Conservation (phyloP, 2,888 invertebrate genomes). For the Lasioglossum leucozonium region DNA sequence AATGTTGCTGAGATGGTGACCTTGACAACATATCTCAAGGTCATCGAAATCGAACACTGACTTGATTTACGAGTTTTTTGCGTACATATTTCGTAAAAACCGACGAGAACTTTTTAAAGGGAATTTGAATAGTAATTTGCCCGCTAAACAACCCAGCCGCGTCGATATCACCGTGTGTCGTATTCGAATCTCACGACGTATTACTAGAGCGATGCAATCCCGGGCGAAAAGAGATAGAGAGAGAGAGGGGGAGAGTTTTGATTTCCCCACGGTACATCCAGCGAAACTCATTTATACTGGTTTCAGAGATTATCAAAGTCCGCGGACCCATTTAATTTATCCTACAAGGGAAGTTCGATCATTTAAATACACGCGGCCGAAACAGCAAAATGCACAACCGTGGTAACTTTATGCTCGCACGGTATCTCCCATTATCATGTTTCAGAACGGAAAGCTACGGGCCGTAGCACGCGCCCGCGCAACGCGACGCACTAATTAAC, state of each 20-base stretch:
- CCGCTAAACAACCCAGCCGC: not conserved
- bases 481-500: constrained; percentile 52
- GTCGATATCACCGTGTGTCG: constrained; percentile 56
- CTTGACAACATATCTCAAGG: no score
- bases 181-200: constrained; percentile 58
- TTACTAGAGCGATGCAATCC: constrained; percentile 64
- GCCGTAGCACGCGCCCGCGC: constrained; percentile 10
- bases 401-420: constrained; percentile 44
- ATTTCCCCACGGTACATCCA: constrained; percentile 78
- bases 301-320: constrained; percentile 75
- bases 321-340: constrained; percentile 73
- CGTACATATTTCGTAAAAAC: no score
- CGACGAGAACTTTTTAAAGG: no score
- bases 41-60: no score
- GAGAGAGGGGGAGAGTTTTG: constrained; percentile 72
- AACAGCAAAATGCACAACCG: constrained; percentile 55
- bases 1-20: no score
- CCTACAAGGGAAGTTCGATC: constrained; percentile 67
- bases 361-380: constrained; percentile 70
- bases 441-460: constrained; percentile 55
- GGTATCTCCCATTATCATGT: constrained; percentile 60
- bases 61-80: no score
- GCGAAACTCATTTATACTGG: constrained; percentile 78
- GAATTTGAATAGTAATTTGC: constrained; percentile 3
- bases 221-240: constrained; percentile 46